Conservation (phyloP, 1,140 invertebrate genomes). For the Tachypleus tridentatus region DNA sequence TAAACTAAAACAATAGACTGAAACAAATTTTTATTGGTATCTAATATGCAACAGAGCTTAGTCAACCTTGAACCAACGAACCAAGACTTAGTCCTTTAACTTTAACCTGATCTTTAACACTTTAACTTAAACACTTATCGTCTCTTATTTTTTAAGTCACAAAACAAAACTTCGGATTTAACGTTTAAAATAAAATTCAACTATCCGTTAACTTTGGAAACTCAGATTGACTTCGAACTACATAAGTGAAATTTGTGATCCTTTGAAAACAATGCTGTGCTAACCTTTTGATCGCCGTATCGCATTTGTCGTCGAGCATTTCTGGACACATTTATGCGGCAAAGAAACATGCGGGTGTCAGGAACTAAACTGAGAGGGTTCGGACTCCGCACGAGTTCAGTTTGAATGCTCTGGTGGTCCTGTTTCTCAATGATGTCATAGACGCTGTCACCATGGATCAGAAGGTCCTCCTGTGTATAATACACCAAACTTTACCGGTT, state of each 20-base stretch:
- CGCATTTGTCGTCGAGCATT: slow-evolving; percentile 92
- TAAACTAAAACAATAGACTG: too few relatives aligned
- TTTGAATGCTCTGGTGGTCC: slow-evolving; percentile 90
- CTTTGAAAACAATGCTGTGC: slow-evolving; percentile 11
- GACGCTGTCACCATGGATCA: slow-evolving; percentile 96
- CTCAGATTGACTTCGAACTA: not conserved
- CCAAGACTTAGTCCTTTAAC: too few relatives aligned
- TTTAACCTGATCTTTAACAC: too few relatives aligned
- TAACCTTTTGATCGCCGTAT: slow-evolving; percentile 96
- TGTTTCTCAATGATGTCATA: slow-evolving; percentile 99
- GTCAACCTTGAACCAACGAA: too few relatives aligned
- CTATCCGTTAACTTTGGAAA: not conserved
- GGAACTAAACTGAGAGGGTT: slow-evolving; percentile 37
- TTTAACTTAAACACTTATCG: too few relatives aligned
- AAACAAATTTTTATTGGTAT: too few relatives aligned
- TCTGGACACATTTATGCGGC: slow-evolving; percentile 94
- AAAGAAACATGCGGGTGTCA: slow-evolving; percentile 76
- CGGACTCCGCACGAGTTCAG: slow-evolving; percentile 59
- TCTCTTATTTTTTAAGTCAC: too few relatives aligned
- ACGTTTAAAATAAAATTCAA: too few relatives aligned
- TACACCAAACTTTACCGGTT: slow-evolving; percentile 13
- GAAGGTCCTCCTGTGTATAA: slow-evolving; percentile 72
- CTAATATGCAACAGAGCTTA: too few relatives aligned
- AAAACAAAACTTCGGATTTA: too few relatives aligned
- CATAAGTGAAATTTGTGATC: not conserved